Evolutionary conservation across 2,113 vertebrate species (phyloP), one percentile per base, ranked within the genome.

Genomic region (Clarias batrachus): DNA sequence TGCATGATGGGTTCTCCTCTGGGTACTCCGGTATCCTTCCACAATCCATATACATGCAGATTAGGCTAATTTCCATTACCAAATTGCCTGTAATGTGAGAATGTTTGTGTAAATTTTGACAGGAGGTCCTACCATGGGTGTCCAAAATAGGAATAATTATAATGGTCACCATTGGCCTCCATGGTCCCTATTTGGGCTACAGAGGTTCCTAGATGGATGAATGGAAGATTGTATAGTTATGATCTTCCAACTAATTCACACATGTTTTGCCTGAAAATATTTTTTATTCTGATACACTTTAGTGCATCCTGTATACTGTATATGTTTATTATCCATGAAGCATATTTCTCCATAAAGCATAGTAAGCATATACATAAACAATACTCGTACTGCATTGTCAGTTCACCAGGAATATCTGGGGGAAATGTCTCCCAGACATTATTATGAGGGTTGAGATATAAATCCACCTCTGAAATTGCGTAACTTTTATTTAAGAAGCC

Each of bases 401-500:
- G 71, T 23, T 78, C 59, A 27, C 62, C 70, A 68, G 84, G 71
- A 82, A 30, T 33, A 37, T 60, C 25, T 73, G 41, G 30, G 57
- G 13, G 60, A 33, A 70, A 81, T n/a, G 60, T 30, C 78, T 87
- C 33, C 11, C 17, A 13, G 80, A 82, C 60, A 82, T 87, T 76
- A 21, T 27, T 62, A 54, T 73, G 78, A 41, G 68, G 79, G 54
- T 7, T 82, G 30, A 65, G 59, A 82, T 82, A 82, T 65, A 87
- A 87, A 87, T 82, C 70, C 41, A 65, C 70, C 27, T 66, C 25
- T 54, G 48, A 82, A 87, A 27, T 81, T 0, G 2, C 21, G 13
- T 25, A 25, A 37, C 57, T 27, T 87, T 66, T 87, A 82, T 87
- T 82, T 76, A 82, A 62, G 86, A 54, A 65, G 63, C 86, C 33